Conservation (phyloP, 1,140 invertebrate species). For the Chymomyza costata region DNA sequence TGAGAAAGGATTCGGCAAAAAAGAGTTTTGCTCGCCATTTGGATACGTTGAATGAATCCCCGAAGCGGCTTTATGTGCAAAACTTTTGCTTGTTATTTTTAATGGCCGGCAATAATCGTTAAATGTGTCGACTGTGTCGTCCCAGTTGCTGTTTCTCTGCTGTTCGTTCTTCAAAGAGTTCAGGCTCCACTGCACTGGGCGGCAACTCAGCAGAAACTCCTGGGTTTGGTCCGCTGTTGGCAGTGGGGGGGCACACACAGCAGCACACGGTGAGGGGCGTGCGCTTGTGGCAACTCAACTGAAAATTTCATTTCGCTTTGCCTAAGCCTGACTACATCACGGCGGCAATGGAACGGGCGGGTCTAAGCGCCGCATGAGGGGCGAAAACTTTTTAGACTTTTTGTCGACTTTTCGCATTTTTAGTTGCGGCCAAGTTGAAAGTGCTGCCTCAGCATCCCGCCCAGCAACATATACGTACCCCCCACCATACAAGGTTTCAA, state of each 20-base stretch:
- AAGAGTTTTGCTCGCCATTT: slow-evolving; percentile 60
- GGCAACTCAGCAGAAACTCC: slow-evolving; percentile 51
- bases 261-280: neutral
- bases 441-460: slow-evolving; percentile 57
- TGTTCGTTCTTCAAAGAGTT: slow-evolving; percentile 21
- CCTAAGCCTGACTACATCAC: slow-evolving; percentile 18
- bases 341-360: slow-evolving; percentile 3
- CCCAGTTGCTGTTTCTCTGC: slow-evolving; percentile 7
- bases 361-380: slow-evolving; percentile 16
- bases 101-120: slow-evolving; percentile 70
- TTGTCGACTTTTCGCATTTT: slow-evolving; percentile 73
- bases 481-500: slow-evolving; percentile 3
- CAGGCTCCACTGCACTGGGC: slow-evolving; percentile 41
- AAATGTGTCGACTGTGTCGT: slow-evolving; percentile 67
- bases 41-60: slow-evolving; percentile 63
- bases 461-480: neutral
- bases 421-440: slow-evolving; percentile 63
- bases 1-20: slow-evolving; percentile 63
- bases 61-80: slow-evolving; percentile 71
- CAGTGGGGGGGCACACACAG: neutral
- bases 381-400: slow-evolving; percentile 71
- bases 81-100: slow-evolving; percentile 73
- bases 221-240: slow-evolving; percentile 5
- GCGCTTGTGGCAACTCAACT: slow-evolving; percentile 59
- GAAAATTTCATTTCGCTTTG: slow-evolving; percentile 71